A percentile compares a stretch with the other conserved stretches of the same genome.
Conservation (phyloP, 2,888 invertebrate genomes). For the Petrolisthes manimaculis region DNA sequence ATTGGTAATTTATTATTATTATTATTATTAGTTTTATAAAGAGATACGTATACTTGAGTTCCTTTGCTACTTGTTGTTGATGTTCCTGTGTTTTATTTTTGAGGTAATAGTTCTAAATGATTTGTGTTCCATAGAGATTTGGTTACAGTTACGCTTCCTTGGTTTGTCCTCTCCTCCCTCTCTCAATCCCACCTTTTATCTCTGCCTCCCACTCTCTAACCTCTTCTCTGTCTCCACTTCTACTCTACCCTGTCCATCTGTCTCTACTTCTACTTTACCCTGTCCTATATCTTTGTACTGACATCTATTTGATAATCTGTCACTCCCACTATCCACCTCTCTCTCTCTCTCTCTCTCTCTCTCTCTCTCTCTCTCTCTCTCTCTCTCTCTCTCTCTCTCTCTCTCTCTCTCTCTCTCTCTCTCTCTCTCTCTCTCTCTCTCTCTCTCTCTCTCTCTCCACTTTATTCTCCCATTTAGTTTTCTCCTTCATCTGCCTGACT, state of each 20-base stretch:
- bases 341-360: background rate
- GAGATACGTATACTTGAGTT: no score
- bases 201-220: background rate
- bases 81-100: background rate
- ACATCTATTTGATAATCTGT: background rate
- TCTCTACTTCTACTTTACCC: background rate
- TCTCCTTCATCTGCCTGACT: background rate
- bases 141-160: background rate
- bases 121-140: background rate
- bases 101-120: background rate
- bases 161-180: background rate
- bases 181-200: constrained; percentile 1
- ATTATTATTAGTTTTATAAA: background rate
- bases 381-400: background rate
- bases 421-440: background rate
- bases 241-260: background rate
- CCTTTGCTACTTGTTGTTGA: background rate
- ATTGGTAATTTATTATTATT: constrained; percentile 4
- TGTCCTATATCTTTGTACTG: background rate
- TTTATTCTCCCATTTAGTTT: background rate
- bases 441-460: background rate
- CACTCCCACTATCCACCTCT: constrained; percentile 5
- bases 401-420: constrained; percentile 2
- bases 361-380: background rate
- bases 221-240: background rate